phyloP scores from a whole-genome alignment of 2,888 invertebrate genomes.

The Pristionchus maxplancki region DNA sequence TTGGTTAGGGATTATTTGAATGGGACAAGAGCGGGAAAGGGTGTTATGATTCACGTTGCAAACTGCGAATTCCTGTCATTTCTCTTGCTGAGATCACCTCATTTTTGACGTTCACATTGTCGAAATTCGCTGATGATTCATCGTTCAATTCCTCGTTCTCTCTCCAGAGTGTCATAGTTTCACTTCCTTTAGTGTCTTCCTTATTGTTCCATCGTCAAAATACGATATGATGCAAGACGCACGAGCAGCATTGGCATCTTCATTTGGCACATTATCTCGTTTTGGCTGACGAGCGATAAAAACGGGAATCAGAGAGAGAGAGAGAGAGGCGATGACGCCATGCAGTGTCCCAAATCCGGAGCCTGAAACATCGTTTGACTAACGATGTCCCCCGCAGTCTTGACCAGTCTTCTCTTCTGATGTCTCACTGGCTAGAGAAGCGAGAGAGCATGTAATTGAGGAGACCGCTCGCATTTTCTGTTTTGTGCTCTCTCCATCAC shows the following conservation, averaged over 20 bases:
- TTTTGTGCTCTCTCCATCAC: too few relatives aligned
- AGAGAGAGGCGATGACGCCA: neutral
- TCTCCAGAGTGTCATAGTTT: neutral
- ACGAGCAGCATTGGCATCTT: too few relatives aligned
- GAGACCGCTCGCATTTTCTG: too few relatives aligned
- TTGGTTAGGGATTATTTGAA: neutral
- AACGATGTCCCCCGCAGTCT: neutral
- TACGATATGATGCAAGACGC: too few relatives aligned
- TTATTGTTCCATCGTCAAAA: neutral
- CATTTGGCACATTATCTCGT: too few relatives aligned
- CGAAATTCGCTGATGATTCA: neutral
- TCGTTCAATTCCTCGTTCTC: too few relatives aligned
- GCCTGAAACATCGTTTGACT: neutral
- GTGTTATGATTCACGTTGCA: neutral
- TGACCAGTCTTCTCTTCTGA: neutral
- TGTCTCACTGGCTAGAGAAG: too few relatives aligned
- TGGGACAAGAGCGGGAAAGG: neutral
- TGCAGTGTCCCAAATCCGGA: neutral
- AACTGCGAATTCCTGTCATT: too few relatives aligned
- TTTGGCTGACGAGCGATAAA: too few relatives aligned
- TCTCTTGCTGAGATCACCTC: neutral
- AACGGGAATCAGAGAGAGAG: neutral
- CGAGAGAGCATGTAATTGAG: too few relatives aligned
- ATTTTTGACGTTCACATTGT: neutral
- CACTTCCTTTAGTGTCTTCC: neutral